These are phyloP conservation scores for Hyposoter didymator DNA, from an alignment of 2,888 invertebrate species.

Conservation along the genomic window DNA sequence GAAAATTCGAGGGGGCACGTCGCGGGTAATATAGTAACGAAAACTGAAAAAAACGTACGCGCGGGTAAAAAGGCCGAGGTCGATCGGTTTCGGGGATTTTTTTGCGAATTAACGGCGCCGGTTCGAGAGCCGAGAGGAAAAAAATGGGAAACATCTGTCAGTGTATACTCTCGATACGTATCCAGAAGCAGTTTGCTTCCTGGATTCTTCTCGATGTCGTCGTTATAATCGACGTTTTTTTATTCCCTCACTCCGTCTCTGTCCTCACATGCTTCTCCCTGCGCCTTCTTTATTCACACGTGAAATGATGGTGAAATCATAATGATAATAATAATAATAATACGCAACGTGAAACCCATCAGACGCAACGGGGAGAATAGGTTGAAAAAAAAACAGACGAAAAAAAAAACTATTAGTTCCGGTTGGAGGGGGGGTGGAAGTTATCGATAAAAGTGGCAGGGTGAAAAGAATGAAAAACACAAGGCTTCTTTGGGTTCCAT, in stretches of 20 bases:
- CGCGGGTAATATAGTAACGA: constrained; percentile 38
- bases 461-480: constrained; percentile 40
- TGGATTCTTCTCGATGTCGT: constrained; percentile 67
- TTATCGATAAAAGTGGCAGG: constrained; percentile 59
- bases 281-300: constrained; percentile 71
- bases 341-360: constrained; percentile 73
- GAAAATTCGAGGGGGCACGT: constrained; percentile 43
- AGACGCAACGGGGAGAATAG: constrained; percentile 71
- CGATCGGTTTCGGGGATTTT: constrained; percentile 81
- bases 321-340: constrained; percentile 75
- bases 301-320: constrained; percentile 72
- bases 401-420: constrained; percentile 81
- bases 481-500: constrained; percentile 40
- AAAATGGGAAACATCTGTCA: constrained; percentile 83
- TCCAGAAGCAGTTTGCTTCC: constrained; percentile 77
- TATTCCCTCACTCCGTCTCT: constrained; percentile 37
- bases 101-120: constrained; percentile 83
- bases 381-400: constrained; percentile 73
- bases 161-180: constrained; percentile 79
- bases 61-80: constrained; percentile 66
- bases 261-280: constrained; percentile 28
- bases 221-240: constrained; percentile 68
- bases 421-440: constrained; percentile 70
- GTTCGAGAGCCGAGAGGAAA: constrained; percentile 74
- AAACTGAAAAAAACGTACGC: constrained; percentile 24